Conservation (phyloP, 2,797 vertebrate species). For the Acrossocheilus wenchowensis region DNA sequence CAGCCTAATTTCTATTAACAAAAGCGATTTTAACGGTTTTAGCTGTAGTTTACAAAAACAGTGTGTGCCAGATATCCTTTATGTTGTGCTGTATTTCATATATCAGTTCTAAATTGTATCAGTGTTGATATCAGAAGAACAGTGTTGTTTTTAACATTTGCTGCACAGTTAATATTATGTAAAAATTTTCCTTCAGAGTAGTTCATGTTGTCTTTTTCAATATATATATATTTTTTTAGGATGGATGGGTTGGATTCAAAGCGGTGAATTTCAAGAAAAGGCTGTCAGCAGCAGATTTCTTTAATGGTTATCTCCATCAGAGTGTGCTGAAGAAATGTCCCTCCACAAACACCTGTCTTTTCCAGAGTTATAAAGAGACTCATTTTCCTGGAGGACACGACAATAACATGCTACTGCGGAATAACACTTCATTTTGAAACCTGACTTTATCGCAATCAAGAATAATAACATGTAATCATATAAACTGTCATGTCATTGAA, state of each 20-base stretch:
- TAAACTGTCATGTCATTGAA: background rate
- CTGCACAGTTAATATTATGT: background rate
- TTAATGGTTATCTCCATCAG: conserved; percentile 92
- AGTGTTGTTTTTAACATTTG: background rate
- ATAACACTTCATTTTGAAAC: conserved; percentile 20
- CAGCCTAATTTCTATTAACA: background rate
- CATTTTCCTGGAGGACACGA: conserved; percentile 17
- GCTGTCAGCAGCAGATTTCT: conserved; percentile 91
- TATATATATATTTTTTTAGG: conserved; percentile 72
- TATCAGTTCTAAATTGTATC: background rate
- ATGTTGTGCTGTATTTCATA: background rate
- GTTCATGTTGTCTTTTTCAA: background rate
- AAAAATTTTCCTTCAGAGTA: too few species aligned
- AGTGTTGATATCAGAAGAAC: background rate
- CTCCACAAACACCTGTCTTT: conserved; percentile 69
- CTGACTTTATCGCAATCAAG: background rate
- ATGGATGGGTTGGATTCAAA: conserved; percentile 90
- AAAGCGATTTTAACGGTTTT: background rate
- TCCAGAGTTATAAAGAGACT: conserved; percentile 78
- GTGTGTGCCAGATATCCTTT: background rate
- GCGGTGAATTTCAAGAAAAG: conserved; percentile 85
- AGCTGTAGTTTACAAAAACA: background rate
- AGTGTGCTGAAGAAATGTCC: conserved; percentile 67
- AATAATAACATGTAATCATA: background rate
- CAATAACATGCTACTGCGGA: background rate